Percentiles rank a stretch among this genome's conserved stretches.
Evolutionary conservation across 1,140 invertebrate genomes (phyloP).

Genomic region (Leptinotarsa texana): DNA sequence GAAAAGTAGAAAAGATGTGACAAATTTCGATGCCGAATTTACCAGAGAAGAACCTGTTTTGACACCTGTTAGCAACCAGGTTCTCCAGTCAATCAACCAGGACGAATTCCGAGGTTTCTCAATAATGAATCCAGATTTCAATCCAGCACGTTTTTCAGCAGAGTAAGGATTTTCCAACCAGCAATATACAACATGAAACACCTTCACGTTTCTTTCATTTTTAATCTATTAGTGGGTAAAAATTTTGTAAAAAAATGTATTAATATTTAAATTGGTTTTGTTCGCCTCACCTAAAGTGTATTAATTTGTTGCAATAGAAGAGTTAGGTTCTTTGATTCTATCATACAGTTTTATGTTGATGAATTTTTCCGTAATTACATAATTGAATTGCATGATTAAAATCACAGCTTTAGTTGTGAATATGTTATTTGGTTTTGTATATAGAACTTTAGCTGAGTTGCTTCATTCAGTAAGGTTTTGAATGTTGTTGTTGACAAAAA

Average conservation of each 20-base stretch:
- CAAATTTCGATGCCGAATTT: conserved; percentile 99
- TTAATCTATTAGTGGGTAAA: neutral
- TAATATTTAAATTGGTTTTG: neutral
- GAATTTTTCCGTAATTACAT: too few species aligned
- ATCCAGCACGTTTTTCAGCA: conserved; percentile 67
- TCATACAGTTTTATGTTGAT: too few species aligned
- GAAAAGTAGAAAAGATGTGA: conserved; percentile 96
- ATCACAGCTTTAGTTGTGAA: too few species aligned
- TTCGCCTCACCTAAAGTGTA: neutral
- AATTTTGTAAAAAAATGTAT: neutral
- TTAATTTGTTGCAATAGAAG: neutral
- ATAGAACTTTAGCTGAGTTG: too few species aligned
- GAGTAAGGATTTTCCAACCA: conserved; percentile 40
- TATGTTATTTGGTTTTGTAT: too few species aligned
- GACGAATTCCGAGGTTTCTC: conserved; percentile 98
- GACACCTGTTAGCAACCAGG: conserved; percentile 89
- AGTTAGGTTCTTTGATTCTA: neutral
- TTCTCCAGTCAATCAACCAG: conserved; percentile 93
- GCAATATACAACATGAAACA: neutral
- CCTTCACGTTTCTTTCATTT: neutral
- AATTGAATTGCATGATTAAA: too few species aligned
- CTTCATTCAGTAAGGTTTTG: too few species aligned
- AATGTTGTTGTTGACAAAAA: too few species aligned
- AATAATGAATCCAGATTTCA: conserved; percentile 92
- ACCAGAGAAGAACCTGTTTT: conserved; percentile 96